Evolutionary conservation across 2,888 invertebrate genomes (phyloP).

Genomic region (Drosophila borborema): DNA sequence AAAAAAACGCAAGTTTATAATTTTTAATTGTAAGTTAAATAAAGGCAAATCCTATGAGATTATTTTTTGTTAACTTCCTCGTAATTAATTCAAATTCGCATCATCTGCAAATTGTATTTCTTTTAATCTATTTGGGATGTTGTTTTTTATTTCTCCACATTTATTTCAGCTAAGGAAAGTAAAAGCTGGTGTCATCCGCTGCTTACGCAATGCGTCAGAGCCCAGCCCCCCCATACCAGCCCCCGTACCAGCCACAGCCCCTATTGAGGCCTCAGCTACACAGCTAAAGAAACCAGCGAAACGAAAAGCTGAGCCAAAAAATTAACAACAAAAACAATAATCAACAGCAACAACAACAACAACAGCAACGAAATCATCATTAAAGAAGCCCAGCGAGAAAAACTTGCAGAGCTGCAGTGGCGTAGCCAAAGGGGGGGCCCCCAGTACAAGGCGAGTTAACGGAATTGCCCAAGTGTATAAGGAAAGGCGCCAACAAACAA

Average conservation of each 20-base stretch:
- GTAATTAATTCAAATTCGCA: constrained; percentile 42
- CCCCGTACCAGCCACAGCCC: constrained; percentile 6
- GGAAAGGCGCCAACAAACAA: not conserved
- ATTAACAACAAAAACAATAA: constrained; percentile 27
- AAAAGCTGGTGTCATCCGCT: constrained; percentile 67
- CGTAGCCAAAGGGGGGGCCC: not conserved
- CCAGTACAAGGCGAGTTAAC: not conserved
- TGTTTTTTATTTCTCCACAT: constrained; percentile 5
- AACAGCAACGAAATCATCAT: constrained; percentile 64
- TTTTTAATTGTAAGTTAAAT: constrained; percentile 61
- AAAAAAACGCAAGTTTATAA: constrained; percentile 34
- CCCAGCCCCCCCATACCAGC: constrained; percentile 19
- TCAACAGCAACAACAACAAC: not conserved
- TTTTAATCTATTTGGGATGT: constrained; percentile 18
- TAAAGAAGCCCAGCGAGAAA: constrained; percentile 55
- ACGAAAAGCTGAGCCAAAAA: constrained; percentile 47
- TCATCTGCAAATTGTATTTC: constrained; percentile 31
- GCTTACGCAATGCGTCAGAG: constrained; percentile 68
- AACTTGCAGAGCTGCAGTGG: constrained; percentile 9
- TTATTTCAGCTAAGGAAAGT: constrained; percentile 63
- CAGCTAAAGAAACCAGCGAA: constrained; percentile 25
- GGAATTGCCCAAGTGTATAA: constrained; percentile 21
- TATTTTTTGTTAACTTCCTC: constrained; percentile 13
- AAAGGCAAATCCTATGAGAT: constrained; percentile 30
- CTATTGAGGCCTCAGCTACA: constrained; percentile 3